These are phyloP conservation scores for Stegophylla sp. DNA, from an alignment of 2,888 invertebrate genomes.

Conservation along the genomic window DNA sequence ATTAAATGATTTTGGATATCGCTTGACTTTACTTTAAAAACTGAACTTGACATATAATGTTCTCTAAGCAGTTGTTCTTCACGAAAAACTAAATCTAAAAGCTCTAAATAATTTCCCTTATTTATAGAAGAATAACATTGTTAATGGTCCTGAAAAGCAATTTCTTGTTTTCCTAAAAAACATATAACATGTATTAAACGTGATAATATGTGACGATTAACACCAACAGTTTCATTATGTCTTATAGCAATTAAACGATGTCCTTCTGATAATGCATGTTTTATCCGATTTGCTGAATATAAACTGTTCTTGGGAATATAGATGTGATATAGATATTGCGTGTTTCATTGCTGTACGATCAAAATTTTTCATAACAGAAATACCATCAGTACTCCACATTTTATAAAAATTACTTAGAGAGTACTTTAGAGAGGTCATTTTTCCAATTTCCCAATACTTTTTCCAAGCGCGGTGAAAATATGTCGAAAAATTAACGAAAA, in stretches of 20 bases:
- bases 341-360: constrained; percentile 15
- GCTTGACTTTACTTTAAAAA: constrained; percentile 62
- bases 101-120: constrained; percentile 61
- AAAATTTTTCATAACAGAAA: constrained; percentile 39
- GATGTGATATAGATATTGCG: constrained; percentile 8
- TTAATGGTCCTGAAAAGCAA: not conserved
- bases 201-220: constrained; percentile 61
- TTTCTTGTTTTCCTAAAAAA: constrained; percentile 60
- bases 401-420: not conserved
- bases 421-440: no score
- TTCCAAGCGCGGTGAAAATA: no score
- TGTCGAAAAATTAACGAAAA: no score
- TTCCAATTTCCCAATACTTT: no score
- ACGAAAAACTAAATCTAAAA: no score
- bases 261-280: constrained; percentile 11
- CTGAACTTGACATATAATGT: constrained; percentile 50
- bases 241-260: not conserved
- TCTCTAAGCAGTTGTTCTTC: no score
- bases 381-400: constrained; percentile 4
- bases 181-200: constrained; percentile 61
- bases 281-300: constrained; percentile 8
- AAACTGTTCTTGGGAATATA: constrained; percentile 12
- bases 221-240: constrained; percentile 62
- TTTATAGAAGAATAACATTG: constrained; percentile 58
- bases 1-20: constrained; percentile 63